Conservation (phyloP, 2,797 vertebrate genomes). For the Coccyzus lansbergi region DNA sequence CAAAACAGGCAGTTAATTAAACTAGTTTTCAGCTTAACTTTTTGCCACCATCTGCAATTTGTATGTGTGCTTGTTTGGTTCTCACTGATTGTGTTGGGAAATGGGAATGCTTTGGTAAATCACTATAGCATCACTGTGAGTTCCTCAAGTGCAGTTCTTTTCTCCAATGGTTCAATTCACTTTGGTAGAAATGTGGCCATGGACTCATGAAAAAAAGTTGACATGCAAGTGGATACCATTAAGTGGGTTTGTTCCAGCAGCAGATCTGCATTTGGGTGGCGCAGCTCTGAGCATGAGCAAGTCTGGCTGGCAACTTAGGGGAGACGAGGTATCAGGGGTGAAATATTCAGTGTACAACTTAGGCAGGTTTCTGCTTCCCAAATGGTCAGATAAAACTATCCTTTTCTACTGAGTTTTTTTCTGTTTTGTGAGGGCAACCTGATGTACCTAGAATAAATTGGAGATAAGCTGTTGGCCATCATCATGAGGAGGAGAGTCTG, state of each 20-base stretch:
- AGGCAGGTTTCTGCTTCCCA: not conserved
- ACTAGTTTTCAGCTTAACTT: not conserved
- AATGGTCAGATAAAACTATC: not conserved
- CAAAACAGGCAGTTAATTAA: not conserved
- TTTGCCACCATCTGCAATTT: not conserved
- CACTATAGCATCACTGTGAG: not conserved
- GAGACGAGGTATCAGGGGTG: not conserved
- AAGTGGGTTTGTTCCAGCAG: not conserved
- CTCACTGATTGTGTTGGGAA: not conserved
- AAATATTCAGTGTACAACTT: not conserved
- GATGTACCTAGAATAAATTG: not conserved
- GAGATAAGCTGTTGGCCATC: not conserved
- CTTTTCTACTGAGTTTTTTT: not conserved
- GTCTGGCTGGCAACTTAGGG: not conserved
- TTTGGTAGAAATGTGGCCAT: not conserved
- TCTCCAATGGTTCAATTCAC: not conserved
- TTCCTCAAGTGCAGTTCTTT: not conserved
- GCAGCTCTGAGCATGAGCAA: not conserved
- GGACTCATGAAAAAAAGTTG: not conserved
- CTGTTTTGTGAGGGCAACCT: not conserved
- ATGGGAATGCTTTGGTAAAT: not conserved
- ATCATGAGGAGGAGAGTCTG: not conserved
- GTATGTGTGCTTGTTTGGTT: not conserved
- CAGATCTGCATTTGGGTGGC: not conserved
- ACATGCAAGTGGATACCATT: not conserved